phyloP scores from a whole-genome alignment of 2,113 vertebrate species.

The Psittacara wagleri region DNA sequence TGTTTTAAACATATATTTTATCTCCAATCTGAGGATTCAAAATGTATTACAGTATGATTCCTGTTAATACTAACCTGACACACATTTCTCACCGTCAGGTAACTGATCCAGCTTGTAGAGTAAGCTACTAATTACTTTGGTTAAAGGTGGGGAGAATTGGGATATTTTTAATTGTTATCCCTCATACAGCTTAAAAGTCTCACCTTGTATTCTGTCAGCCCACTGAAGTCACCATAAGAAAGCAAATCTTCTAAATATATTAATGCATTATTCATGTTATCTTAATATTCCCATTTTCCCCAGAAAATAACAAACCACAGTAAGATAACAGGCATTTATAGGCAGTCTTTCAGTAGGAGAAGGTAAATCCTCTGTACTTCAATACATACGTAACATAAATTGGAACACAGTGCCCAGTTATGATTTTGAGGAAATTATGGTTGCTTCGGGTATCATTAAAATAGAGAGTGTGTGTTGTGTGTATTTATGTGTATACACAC shows the following conservation, averaged over 20 bases:
- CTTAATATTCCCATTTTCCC: not conserved
- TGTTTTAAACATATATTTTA: not conserved
- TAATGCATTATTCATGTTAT: not conserved
- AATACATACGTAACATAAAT: rapidly evolving
- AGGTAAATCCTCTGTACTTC: not conserved
- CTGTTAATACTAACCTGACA: not conserved
- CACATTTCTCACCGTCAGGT: not conserved
- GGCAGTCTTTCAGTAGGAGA: not conserved
- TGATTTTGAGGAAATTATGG: not conserved
- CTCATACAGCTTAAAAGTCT: not conserved
- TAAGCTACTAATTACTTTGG: not conserved
- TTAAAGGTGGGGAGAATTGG: not conserved
- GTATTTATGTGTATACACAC: not conserved
- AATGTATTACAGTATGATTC: not conserved
- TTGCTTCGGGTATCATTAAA: not conserved
- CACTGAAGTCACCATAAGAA: not conserved
- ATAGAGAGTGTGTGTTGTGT: too few species aligned
- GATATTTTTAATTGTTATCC: not conserved
- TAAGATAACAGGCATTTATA: not conserved
- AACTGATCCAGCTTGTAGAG: not conserved
- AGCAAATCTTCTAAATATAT: not conserved
- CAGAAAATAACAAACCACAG: not conserved
- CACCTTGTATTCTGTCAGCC: not conserved
- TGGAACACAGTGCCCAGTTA: not conserved
- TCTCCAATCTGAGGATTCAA: not conserved